Evolutionary conservation across 64 coral and sea anemone genomes (phyloP).

Genomic region (Exaiptasia diaphana): DNA sequence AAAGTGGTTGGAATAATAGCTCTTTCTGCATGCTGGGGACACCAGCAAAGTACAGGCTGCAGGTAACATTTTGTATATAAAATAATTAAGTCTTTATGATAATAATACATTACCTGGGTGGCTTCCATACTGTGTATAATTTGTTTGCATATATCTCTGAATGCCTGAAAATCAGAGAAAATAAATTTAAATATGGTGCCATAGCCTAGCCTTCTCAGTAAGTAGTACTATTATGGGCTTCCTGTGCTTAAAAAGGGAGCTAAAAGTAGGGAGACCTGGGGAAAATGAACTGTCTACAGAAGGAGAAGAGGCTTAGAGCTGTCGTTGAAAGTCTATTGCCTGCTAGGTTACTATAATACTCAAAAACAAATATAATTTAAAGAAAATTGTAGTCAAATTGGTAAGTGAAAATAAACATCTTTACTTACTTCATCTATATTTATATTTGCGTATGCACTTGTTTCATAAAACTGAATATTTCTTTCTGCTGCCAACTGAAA

Average conservation of each 20-base stretch:
- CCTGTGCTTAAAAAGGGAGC: no score
- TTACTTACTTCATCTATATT: conserved; percentile 94
- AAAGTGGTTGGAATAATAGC: not conserved
- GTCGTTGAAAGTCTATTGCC: no score
- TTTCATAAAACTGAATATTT: conserved; percentile 94
- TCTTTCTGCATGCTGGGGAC: not conserved
- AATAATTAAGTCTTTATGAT: not conserved
- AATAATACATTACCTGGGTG: conserved; percentile 21
- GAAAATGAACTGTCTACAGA: no score
- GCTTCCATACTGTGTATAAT: conserved; percentile 59
- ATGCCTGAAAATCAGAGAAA: conserved; percentile 40
- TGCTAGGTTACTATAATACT: no score
- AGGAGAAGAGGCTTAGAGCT: no score
- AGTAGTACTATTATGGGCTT: no score
- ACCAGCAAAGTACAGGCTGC: no score
- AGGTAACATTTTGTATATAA: not conserved
- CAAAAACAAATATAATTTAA: no score
- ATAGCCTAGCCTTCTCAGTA: no score
- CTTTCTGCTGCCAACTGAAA: conserved; percentile 84
- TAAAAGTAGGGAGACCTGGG: no score
- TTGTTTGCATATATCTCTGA: conserved; percentile 72
- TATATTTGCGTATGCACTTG: conserved; percentile 92
- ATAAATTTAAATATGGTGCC: not conserved
- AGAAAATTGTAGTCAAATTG: no score
- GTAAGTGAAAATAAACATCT: no score